Evolutionary conservation across 2,888 invertebrate genomes (phyloP).

Genomic region (Lymantria monacha): DNA sequence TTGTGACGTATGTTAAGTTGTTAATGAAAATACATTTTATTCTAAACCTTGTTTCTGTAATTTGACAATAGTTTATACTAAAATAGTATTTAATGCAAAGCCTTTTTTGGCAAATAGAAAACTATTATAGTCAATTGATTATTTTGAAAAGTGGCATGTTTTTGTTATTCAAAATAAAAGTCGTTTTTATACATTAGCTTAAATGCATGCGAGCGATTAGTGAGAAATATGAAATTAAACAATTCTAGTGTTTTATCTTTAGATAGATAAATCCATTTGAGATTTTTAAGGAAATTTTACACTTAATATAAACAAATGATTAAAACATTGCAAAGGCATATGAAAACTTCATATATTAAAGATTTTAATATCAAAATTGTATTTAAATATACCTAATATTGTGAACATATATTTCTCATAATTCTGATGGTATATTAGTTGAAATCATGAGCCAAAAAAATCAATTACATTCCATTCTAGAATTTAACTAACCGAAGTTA

Average conservation of each 20-base stretch:
- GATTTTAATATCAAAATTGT: too few species aligned
- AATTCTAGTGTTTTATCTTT: conserved; percentile 34
- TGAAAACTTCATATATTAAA: too few species aligned
- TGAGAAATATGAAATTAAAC: conserved; percentile 28
- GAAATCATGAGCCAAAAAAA: too few species aligned
- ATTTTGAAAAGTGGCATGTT: conserved; percentile 25
- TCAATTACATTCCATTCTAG: too few species aligned
- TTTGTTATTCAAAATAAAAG: conserved; percentile 28
- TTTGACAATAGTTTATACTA: conserved; percentile 51
- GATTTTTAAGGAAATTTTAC: conserved; percentile 17
- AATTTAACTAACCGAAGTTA: too few species aligned
- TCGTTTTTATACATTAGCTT: conserved; percentile 36
- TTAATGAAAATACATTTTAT: background rate
- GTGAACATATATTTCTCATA: too few species aligned
- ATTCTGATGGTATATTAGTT: too few species aligned
- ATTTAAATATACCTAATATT: too few species aligned
- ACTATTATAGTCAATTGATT: conserved; percentile 29
- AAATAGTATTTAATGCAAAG: conserved; percentile 34
- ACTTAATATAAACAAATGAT: conserved; percentile 5
- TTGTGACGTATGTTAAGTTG: conserved; percentile 37
- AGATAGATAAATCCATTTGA: conserved; percentile 36
- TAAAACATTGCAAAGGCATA: too few species aligned
- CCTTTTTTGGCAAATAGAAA: conserved; percentile 28
- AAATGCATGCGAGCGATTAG: conserved; percentile 34
- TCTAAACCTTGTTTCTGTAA: conserved; percentile 35